phyloP scores from a whole-genome alignment of 2,888 invertebrate species.

The Papilio elwesi region DNA sequence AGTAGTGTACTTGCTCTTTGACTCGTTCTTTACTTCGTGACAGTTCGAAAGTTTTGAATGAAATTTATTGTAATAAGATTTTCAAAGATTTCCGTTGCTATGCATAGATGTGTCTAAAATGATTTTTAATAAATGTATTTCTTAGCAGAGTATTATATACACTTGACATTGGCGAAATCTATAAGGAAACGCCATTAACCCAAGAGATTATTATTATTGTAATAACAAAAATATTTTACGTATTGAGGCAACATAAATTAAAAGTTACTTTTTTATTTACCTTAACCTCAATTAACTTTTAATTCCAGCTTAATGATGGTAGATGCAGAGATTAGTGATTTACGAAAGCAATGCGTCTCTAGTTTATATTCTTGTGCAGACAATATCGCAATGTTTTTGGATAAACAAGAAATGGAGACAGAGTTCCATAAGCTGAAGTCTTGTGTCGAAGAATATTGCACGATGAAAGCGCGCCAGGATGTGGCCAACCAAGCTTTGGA shows the following conservation, averaged over 20 bases:
- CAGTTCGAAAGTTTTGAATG: background rate
- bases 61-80: no score
- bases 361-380: conserved; percentile 70
- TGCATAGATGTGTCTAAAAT: no score
- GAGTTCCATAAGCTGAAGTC: conserved; percentile 63
- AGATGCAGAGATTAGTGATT: conserved; percentile 61
- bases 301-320: conserved; percentile 45
- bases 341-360: conserved; percentile 71
- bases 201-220: background rate
- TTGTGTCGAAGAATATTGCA: conserved; percentile 67
- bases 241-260: background rate
- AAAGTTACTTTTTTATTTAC: background rate
- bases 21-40: no score
- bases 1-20: no score
- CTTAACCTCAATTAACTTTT: background rate
- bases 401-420: conserved; percentile 61
- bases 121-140: no score
- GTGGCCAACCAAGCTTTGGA: conserved; percentile 68
- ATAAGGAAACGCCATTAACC: no score
- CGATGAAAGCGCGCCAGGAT: conserved; percentile 66
- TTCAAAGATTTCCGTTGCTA: no score
- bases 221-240: background rate
- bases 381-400: conserved; percentile 71
- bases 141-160: no score
- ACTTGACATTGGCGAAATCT: no score